Conservation (phyloP, 2,797 vertebrate genomes). For the Acestrorhynchus altus region DNA sequence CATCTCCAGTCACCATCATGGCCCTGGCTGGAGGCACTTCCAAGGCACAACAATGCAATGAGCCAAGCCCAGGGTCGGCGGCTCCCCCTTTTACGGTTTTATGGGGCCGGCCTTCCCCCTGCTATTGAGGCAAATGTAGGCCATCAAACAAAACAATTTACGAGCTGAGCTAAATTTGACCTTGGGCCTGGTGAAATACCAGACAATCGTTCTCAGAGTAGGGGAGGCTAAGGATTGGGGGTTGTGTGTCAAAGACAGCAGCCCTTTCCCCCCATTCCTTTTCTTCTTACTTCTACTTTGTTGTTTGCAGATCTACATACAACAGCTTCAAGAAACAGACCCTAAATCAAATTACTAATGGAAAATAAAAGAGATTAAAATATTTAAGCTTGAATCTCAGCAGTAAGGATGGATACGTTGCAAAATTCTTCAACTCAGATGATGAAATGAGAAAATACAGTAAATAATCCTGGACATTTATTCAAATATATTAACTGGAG, state of each 20-base stretch:
- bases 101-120: slow-evolving; percentile 81
- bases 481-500: slow-evolving; percentile 42
- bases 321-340: not conserved
- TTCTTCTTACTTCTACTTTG: slow-evolving; percentile 33
- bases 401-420: not conserved
- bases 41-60: slow-evolving; percentile 76
- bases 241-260: slow-evolving; percentile 45
- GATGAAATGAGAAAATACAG: slow-evolving; percentile 27
- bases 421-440: slow-evolving; percentile 14
- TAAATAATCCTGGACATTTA: slow-evolving; percentile 39
- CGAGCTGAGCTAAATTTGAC: slow-evolving; percentile 81
- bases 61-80: slow-evolving; percentile 58
- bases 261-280: slow-evolving; percentile 27
- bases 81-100: slow-evolving; percentile 78
- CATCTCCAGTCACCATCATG: slow-evolving; percentile 73
- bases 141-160: slow-evolving; percentile 84
- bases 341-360: not conserved
- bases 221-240: slow-evolving; percentile 61
- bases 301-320: slow-evolving; percentile 27
- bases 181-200: slow-evolving; percentile 79
- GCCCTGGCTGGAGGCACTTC: slow-evolving; percentile 71
- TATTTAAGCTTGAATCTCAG: not conserved
- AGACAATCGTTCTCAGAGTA: slow-evolving; percentile 69
- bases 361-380: not conserved
- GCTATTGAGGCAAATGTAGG: slow-evolving; percentile 81